Conservation (phyloP, 2,888 invertebrate genomes). For the Stictocephala bisonia region DNA sequence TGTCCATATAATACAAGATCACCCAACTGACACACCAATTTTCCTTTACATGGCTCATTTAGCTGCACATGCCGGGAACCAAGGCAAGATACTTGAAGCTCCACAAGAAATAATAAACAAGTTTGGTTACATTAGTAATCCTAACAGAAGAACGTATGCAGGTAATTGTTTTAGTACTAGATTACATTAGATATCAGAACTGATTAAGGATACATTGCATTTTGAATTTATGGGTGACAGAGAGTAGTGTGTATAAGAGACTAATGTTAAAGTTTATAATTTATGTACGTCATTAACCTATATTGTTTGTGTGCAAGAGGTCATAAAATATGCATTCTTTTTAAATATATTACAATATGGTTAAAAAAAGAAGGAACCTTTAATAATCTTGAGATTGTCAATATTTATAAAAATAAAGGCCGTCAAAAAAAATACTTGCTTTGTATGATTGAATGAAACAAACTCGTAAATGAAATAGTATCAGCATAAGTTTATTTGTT, state of each 20-base stretch:
- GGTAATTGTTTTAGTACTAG: constrained; percentile 70
- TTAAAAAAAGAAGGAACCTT: no score
- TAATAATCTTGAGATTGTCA: no score
- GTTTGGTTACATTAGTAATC: constrained; percentile 76
- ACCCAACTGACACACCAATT: constrained; percentile 63
- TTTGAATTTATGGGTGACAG: no score
- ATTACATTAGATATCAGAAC: background rate
- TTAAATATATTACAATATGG: no score
- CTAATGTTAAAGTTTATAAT: no score
- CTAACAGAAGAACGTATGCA: constrained; percentile 76
- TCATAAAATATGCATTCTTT: no score
- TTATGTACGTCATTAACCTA: no score
- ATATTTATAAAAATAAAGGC: no score
- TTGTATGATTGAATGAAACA: background rate
- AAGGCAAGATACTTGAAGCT: constrained; percentile 62
- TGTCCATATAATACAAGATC: constrained; percentile 64
- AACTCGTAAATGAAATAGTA: background rate
- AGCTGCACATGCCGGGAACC: constrained; percentile 68
- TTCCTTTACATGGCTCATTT: constrained; percentile 69
- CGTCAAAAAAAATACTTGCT: background rate
- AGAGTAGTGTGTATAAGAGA: no score
- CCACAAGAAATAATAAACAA: constrained; percentile 75
- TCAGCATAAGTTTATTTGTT: background rate
- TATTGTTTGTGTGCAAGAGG: no score
- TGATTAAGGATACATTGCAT: no score